Conservation (phyloP, 2,113 vertebrate species). For the Sardina pilchardus region DNA sequence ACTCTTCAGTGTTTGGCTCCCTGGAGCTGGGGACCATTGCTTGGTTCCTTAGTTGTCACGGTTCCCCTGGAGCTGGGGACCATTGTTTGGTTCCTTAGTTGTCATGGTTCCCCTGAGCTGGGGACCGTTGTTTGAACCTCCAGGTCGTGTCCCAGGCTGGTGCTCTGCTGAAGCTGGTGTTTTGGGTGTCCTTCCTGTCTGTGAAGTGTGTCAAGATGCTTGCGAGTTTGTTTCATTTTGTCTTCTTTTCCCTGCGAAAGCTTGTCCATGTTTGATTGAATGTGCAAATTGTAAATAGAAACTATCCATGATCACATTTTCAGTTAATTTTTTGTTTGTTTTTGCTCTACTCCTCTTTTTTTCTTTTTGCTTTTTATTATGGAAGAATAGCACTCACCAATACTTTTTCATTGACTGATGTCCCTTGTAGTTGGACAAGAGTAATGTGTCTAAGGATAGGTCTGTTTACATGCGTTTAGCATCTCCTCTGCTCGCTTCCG, state of each 20-base stretch:
- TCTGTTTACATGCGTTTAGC: not conserved
- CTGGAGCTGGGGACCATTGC: conserved; percentile 53
- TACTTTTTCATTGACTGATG: conserved; percentile 42
- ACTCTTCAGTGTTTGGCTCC: conserved; percentile 29
- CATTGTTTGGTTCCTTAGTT: conserved; percentile 51
- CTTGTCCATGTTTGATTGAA: conserved; percentile 76
- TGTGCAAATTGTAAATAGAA: conserved; percentile 76
- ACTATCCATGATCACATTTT: conserved; percentile 67
- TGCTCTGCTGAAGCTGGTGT: conserved; percentile 9
- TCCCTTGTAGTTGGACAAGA: not conserved
- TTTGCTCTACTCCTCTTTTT: conserved; percentile 39
- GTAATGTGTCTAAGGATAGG: conserved; percentile 6
- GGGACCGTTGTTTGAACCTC: conserved; percentile 88
- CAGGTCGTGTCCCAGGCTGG: conserved; percentile 54
- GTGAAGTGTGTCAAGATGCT: conserved; percentile 54
- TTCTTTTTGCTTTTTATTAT: conserved; percentile 73
- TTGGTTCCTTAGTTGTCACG: conserved; percentile 40
- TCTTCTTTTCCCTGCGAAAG: conserved; percentile 64
- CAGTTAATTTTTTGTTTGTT: conserved; percentile 67
- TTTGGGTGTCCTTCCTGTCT: conserved; percentile 28
- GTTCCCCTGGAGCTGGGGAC: conserved; percentile 42
- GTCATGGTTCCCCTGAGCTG: conserved; percentile 50
- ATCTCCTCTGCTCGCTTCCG: not conserved
- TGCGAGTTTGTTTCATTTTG: conserved; percentile 39
- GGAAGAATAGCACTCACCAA: conserved; percentile 84